Conservation (phyloP, 2,888 invertebrate species). For the Euphydryas editha region DNA sequence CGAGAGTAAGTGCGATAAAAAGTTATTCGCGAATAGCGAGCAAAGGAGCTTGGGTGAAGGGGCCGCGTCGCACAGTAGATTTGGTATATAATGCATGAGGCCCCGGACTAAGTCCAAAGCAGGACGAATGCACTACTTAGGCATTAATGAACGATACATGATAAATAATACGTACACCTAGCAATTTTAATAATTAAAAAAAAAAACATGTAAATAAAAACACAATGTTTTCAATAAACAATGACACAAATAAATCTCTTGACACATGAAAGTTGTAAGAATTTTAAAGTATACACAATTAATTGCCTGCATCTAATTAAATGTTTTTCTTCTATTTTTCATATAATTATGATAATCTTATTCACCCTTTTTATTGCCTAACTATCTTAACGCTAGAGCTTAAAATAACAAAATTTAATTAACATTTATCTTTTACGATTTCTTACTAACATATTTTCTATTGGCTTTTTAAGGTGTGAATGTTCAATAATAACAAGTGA, state of each 20-base stretch:
- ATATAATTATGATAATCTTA: constrained; percentile 16
- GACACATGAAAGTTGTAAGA: not conserved
- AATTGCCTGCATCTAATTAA: constrained; percentile 7
- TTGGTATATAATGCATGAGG: constrained; percentile 81
- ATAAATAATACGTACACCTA: constrained; percentile 13
- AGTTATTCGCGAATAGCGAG: constrained; percentile 78
- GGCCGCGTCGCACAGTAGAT: constrained; percentile 81
- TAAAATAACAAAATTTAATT: constrained; percentile 31
- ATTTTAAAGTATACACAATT: not conserved
- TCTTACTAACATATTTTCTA: constrained; percentile 35
- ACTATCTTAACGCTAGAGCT: constrained; percentile 35
- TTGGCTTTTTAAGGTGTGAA: constrained; percentile 15
- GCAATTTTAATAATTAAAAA: not conserved
- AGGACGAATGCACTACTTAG: constrained; percentile 59
- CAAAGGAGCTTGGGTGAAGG: constrained; percentile 81
- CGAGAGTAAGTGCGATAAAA: constrained; percentile 93
- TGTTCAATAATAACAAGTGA: constrained; percentile 28
- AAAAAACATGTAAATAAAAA: constrained; percentile 13
- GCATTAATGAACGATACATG: constrained; percentile 58
- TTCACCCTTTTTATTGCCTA: constrained; percentile 19
- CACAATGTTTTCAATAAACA: not conserved
- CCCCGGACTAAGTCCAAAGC: constrained; percentile 64
- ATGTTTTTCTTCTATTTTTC: constrained; percentile 16
- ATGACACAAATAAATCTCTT: not conserved
- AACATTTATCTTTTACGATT: constrained; percentile 31